Evolutionary conservation across 2,888 invertebrate species (phyloP), one percentile per base, ranked within the genome.

Genomic region (Acanthosepion lycidas): DNA sequence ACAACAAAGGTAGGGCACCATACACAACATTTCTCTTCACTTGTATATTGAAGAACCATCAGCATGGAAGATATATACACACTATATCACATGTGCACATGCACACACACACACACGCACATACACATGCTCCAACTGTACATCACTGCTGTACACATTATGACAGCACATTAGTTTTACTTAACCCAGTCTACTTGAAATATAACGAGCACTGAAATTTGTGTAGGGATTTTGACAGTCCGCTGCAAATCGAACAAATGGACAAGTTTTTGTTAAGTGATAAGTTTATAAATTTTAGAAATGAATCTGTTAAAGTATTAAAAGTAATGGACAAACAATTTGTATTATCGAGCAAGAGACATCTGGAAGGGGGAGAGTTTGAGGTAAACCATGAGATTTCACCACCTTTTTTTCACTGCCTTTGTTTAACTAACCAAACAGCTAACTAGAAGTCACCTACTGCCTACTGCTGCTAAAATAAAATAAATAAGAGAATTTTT

Each of bases 361-460:
- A n/a, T n/a, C 78, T n/a, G n/a, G n/a, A 33, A 78, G 78, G n/a
- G 78, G 78, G 78, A 78, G 78, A n/a, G 78, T n/a, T 78, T 78
- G 78, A n/a, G 78, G 78, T 78, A 78, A 78, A 78, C 59, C 59
- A 59, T 59, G 59, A 78, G n/a, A 78, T 78, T 18, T n/a, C 78
- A 33, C n/a, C 78, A 78, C 78, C 78, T 78, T 78, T 78, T 78
- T 78, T 78, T 78, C n/a, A 33, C 33, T 78, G 78, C 12, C 78
- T 78, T 78, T 78, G 78, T 78, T 78, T 78, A 78, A 78, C 78
- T 78, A 78, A 78, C 78, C 78, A 78, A 78, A 78, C n/a, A 78
- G 78, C 78, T 78, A 78, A 78, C 78, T 78, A 78, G 78, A 78
- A 78, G n/a, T 78, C 78, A 78, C 12, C 78, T 78, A 78, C 78